These are phyloP conservation scores for Rhagonycha fulva DNA, from an alignment of 2,888 invertebrate genomes.

Conservation along the genomic window DNA sequence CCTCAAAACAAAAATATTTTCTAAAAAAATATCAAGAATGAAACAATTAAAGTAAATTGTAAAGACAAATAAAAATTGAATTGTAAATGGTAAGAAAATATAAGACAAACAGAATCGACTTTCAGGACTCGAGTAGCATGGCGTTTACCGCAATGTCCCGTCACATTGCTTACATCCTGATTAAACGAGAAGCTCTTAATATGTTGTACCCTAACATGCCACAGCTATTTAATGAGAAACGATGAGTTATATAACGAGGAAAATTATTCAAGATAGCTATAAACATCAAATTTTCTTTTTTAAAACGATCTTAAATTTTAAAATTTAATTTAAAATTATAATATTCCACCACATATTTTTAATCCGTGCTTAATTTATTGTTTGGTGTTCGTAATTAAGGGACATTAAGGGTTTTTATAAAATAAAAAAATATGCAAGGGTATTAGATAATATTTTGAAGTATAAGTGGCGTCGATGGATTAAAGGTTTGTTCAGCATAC, in stretches of 20 bases:
- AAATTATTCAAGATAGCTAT: constrained; percentile 25
- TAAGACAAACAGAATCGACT: constrained; percentile 49
- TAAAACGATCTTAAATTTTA: not conserved
- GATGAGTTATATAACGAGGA: constrained; percentile 22
- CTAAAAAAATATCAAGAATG: not conserved
- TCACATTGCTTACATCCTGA: constrained; percentile 43
- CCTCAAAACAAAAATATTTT: too few species aligned
- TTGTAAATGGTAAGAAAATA: constrained; percentile 21
- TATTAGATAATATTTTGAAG: constrained; percentile 12
- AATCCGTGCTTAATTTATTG: not conserved
- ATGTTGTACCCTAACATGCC: constrained; percentile 29
- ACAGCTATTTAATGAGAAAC: constrained; percentile 21
- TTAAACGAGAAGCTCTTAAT: constrained; percentile 43
- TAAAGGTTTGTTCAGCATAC: constrained; percentile 27
- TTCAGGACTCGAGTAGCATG: constrained; percentile 41
- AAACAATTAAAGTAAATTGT: not conserved
- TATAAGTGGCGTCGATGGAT: constrained; percentile 29
- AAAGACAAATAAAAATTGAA: not conserved
- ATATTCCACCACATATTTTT: constrained; percentile 2
- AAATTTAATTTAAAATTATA: not conserved
- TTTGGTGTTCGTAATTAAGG: not conserved
- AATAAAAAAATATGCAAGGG: constrained; percentile 4
- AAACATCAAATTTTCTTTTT: constrained; percentile 1
- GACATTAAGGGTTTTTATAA: not conserved
- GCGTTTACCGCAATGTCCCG: constrained; percentile 42